Percentiles rank a stretch among this genome's conserved stretches.
These are phyloP conservation scores for Eupithecia subumbrata DNA, from an alignment of 2,888 invertebrate species.

Conservation along the genomic window DNA sequence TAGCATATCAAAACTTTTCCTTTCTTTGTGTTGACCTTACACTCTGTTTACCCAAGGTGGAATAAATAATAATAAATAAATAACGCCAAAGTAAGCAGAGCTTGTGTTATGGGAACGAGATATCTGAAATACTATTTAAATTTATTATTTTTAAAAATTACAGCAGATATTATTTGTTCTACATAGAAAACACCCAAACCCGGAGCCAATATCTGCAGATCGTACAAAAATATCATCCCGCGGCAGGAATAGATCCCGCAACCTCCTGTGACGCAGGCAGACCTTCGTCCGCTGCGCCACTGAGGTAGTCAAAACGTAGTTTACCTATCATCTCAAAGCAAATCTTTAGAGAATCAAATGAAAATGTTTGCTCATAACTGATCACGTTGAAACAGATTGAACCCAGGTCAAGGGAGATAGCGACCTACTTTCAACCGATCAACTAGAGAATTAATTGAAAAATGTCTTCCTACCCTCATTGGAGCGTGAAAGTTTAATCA, in stretches of 20 bases:
- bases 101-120: not conserved
- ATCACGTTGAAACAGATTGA: constrained; percentile 39
- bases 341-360: constrained; percentile 14
- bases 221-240: not conserved
- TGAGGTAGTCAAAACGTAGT: not conserved
- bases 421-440: constrained; percentile 45
- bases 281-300: not conserved
- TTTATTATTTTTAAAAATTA: not conserved
- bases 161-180: not conserved
- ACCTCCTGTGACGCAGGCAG: not conserved
- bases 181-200: not conserved
- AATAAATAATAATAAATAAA: not conserved
- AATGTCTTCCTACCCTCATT: constrained; percentile 26
- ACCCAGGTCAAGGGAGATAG: constrained; percentile 40
- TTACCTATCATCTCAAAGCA: constrained; percentile 13
- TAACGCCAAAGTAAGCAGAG: not conserved
- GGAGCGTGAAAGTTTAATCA: constrained; percentile 34
- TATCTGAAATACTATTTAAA: not conserved
- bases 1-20: not conserved
- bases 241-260: not conserved
- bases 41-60: not conserved
- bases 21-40: not conserved
- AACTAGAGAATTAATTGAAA: constrained; percentile 31
- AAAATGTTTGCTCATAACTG: constrained; percentile 17
- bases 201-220: not conserved